Evolutionary conservation across 2,113 vertebrate genomes (phyloP), one percentile per base, ranked within the genome.

Genomic region (Phylloscopus trochiloides): DNA sequence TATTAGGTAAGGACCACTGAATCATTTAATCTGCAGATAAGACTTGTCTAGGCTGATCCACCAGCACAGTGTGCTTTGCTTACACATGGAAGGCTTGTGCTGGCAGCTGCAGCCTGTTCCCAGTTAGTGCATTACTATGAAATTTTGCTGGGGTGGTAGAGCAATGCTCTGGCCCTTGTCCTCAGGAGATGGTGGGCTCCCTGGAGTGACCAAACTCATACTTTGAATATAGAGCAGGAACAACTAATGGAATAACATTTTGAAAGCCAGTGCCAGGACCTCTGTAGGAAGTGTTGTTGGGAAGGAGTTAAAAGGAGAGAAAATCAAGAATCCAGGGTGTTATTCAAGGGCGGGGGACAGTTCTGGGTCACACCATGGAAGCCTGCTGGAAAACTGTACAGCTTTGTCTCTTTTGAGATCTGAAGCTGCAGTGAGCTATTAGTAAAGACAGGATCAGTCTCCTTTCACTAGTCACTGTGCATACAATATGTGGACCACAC

Each of bases 1-100:
- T 90, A 86, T 92, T 95, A 96, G 93, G 92, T 95, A 96, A 96
- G 93, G 94, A 94, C 78, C 93, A 96, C 71, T 86, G 96, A 96
- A 93, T 94, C 71, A 96, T 93, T 92, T 97, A 94, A 95, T 96
- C 94, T 77, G 85, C 51, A 95, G 95, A 86, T 90, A 96, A 96
- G 93, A 76, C 90, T 90, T 90, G 82, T 79, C 92, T 73, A 82
- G 88, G 92, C 92, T 77, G 88, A 96, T 94, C 82, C 78, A 90
- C 71, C 47, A 66, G 88, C 57, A 82, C 32, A 58, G 74, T 7
- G 17, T 1, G 22, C 58, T 62, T 50, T 62, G 87, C 87, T 86
- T 28, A 75, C 66, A 88, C 88, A 70, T 2, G 1, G 71, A 78
- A 90, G 74, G 78, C 70, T 93, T 19, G 57, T 43, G 68, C 84